Evolutionary conservation across 1,140 invertebrate genomes (phyloP).

Genomic region (Globodera rostochiensis): DNA sequence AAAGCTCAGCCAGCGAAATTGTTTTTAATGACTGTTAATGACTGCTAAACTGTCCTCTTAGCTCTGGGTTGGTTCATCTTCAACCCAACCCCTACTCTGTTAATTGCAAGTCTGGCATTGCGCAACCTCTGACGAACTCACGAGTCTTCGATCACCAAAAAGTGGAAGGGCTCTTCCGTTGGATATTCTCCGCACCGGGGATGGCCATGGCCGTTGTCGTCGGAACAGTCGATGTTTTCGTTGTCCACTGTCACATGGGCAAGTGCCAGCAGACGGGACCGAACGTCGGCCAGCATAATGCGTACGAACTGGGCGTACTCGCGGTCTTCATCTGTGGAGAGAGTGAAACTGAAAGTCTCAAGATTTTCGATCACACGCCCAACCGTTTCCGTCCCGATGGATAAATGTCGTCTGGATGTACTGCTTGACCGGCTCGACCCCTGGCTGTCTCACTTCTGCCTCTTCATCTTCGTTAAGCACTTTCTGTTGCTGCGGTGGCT

Average conservation of each 20-base stretch:
- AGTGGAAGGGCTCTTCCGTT: constrained; percentile 39
- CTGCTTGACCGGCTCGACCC: constrained; percentile 35
- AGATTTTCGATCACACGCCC: neutral
- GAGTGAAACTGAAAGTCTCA: neutral
- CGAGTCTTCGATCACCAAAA: constrained; percentile 51
- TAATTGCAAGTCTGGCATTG: too few relatives aligned
- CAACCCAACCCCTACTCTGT: too few relatives aligned
- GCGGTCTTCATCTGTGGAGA: constrained; percentile 40
- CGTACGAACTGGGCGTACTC: constrained; percentile 35
- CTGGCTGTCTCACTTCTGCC: constrained; percentile 32
- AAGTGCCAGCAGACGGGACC: constrained; percentile 18
- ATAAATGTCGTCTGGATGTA: constrained; percentile 50
- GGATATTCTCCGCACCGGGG: constrained; percentile 47
- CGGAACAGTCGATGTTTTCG: constrained; percentile 45
- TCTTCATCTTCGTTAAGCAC: constrained; percentile 20
- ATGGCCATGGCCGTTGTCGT: neutral
- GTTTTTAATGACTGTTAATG: too few relatives aligned
- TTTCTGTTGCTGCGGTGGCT: constrained; percentile 24
- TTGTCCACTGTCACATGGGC: constrained; percentile 40
- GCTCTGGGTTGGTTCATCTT: too few relatives aligned
- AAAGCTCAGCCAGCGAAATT: too few relatives aligned
- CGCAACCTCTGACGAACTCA: constrained; percentile 9
- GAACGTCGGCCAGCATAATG: constrained; percentile 12
- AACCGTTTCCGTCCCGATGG: constrained; percentile 42
- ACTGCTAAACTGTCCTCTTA: too few relatives aligned